Percentiles rank a stretch among this genome's conserved stretches.
phyloP scores from a whole-genome alignment of 2,888 invertebrate species.

The Zygaena filipendulae region DNA sequence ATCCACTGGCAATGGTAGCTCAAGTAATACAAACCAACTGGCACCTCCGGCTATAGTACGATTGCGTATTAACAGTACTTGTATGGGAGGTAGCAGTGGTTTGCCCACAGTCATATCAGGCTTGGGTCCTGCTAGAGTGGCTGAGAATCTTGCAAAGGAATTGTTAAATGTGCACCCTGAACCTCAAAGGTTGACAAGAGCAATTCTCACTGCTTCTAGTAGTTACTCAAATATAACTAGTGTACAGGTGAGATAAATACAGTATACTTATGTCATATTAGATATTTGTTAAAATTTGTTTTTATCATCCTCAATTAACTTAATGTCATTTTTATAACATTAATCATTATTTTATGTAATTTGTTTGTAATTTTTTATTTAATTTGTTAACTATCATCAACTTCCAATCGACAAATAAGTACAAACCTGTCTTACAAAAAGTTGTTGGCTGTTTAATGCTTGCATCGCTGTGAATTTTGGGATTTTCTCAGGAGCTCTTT shows the following conservation, averaged over 20 bases:
- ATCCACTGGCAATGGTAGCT: conserved; percentile 45
- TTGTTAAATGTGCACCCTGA: conserved; percentile 57
- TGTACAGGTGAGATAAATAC: conserved; percentile 47
- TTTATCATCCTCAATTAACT: too few species aligned
- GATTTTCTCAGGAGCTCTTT: too few species aligned
- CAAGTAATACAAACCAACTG: conserved; percentile 29
- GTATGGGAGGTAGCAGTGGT: conserved; percentile 43
- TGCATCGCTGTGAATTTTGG: too few species aligned
- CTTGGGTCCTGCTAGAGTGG: conserved; percentile 42
- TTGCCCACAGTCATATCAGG: conserved; percentile 42
- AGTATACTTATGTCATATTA: background rate
- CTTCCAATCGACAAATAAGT: too few species aligned
- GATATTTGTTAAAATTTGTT: background rate
- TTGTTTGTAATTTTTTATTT: background rate
- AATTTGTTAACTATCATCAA: too few species aligned
- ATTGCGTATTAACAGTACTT: conserved; percentile 40
- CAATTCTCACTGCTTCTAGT: conserved; percentile 63
- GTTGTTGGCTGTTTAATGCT: too few species aligned
- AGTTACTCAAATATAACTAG: conserved; percentile 54
- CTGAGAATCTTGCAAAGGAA: conserved; percentile 48
- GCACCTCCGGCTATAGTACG: conserved; percentile 34
- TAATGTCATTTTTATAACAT: too few species aligned
- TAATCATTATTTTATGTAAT: conserved; percentile 12
- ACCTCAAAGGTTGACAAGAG: conserved; percentile 61
- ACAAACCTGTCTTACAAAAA: too few species aligned